Percentiles rank a stretch among this genome's conserved stretches.
These are phyloP conservation scores for Tipula unca DNA, from an alignment of 2,888 invertebrate genomes.

Conservation along the genomic window DNA sequence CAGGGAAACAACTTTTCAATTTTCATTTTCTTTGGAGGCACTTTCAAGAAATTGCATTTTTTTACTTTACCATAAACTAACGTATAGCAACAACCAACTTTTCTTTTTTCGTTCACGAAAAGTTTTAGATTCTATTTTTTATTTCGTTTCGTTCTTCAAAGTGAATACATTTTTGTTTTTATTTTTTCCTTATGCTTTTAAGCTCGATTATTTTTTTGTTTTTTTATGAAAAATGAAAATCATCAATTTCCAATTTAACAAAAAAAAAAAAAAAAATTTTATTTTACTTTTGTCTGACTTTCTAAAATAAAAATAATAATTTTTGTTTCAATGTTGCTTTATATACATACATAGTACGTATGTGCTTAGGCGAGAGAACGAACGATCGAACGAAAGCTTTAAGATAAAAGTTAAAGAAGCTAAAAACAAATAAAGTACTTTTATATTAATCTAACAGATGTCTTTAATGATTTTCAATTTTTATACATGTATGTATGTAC, in stretches of 20 bases:
- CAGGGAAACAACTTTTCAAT: neutral
- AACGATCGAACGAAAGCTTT: neutral
- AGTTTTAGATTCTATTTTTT: neutral
- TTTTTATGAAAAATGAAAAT: neutral
- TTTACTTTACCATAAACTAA: neutral
- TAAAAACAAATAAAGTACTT: neutral
- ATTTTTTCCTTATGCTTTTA: neutral
- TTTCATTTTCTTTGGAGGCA: neutral
- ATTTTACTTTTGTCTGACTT: neutral
- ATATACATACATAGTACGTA: neutral
- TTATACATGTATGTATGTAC: neutral
- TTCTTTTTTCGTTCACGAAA: neutral
- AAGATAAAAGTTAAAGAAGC: neutral
- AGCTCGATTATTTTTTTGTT: neutral
- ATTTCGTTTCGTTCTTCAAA: neutral
- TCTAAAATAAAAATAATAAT: neutral
- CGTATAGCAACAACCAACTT: neutral
- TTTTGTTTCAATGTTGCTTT: neutral
- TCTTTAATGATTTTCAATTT: neutral
- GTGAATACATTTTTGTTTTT: neutral
- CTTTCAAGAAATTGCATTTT: neutral
- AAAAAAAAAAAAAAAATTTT: neutral
- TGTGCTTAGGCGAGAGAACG: neutral
- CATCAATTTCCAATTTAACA: neutral
- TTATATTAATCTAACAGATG: slow-evolving; percentile 8